phyloP scores from a whole-genome alignment of 2,113 vertebrate species.

The Otus sunia region DNA sequence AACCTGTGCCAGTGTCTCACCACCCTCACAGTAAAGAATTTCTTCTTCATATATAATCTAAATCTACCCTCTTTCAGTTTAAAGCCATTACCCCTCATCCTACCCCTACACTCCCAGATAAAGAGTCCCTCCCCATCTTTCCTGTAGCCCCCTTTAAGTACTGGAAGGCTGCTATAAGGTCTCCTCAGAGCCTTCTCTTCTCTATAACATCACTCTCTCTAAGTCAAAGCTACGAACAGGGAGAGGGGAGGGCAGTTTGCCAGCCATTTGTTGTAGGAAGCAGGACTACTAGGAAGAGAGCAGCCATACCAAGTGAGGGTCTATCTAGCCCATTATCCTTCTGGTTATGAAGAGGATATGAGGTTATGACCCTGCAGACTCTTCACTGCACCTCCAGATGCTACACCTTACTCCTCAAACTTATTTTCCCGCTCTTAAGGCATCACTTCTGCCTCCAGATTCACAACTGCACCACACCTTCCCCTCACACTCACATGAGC shows the following conservation, averaged over 20 bases:
- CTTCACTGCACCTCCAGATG: background rate
- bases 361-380: background rate
- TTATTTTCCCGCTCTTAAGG: background rate
- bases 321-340: background rate
- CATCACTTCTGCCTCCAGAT: background rate
- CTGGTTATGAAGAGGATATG: background rate
- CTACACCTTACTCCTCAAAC: background rate
- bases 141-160: too few species aligned
- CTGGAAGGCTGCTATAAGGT: too few species aligned
- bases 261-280: background rate
- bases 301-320: background rate
- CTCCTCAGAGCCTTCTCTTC: too few species aligned
- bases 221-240: background rate
- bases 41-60: too few species aligned
- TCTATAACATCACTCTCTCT: background rate
- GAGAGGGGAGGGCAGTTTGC: background rate
- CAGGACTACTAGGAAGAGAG: background rate
- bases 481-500: rapidly evolving
- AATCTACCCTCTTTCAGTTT: too few species aligned
- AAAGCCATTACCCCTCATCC: too few species aligned
- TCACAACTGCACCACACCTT: background rate
- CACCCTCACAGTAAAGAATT: too few species aligned
- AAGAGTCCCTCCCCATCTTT: too few species aligned
- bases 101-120: too few species aligned
- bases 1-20: too few species aligned